Evolutionary conservation across 1,140 invertebrate genomes (phyloP).

Genomic region (Gryon sp.): DNA sequence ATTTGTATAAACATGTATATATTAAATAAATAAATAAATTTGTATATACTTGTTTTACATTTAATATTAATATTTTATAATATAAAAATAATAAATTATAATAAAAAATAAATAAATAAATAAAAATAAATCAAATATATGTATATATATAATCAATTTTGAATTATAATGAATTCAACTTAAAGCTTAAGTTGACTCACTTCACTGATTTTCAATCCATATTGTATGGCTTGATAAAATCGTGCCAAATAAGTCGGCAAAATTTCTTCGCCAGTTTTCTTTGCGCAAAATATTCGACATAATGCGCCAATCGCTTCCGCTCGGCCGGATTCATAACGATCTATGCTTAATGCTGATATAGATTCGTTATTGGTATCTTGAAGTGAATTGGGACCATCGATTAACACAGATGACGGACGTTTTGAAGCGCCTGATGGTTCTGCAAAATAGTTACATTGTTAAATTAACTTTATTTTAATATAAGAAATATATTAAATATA

Average conservation of each 20-base stretch:
- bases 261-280: constrained; percentile 97
- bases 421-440: constrained; percentile 80
- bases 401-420: constrained; percentile 76
- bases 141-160: no score
- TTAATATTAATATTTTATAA: no score
- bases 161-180: no score
- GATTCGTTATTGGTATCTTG: constrained; percentile 77
- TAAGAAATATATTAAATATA: not conserved
- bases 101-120: not conserved
- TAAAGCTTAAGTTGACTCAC: constrained; percentile 72
- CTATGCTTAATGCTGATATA: constrained; percentile 81
- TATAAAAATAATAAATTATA: no score
- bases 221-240: constrained; percentile 95
- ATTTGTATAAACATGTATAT: no score
- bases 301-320: constrained; percentile 97
- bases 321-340: constrained; percentile 89
- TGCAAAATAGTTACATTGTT: constrained; percentile 56
- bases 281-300: constrained; percentile 97
- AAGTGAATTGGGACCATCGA: constrained; percentile 79
- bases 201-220: constrained; percentile 87
- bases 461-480: not conserved
- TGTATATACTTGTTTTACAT: no score
- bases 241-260: constrained; percentile 95
- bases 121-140: not conserved
- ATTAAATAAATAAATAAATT: no score